Conservation (phyloP, 2,797 vertebrate species). For the Petrocephalus sullivani region DNA sequence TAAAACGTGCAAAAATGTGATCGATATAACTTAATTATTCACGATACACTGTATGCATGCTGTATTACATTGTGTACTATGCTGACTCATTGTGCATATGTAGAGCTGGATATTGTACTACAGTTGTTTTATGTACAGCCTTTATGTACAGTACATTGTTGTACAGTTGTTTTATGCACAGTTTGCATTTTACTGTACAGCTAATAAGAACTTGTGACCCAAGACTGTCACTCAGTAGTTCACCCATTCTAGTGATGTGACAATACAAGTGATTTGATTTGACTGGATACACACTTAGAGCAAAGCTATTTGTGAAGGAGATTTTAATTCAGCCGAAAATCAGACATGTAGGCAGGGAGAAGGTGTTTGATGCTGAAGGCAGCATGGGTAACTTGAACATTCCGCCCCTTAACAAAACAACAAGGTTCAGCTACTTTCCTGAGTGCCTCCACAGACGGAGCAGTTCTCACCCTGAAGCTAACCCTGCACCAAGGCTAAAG, state of each 20-base stretch:
- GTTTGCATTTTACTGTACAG: too few species aligned
- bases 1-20: not conserved
- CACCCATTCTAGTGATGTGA: too few species aligned
- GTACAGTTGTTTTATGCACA: too few species aligned
- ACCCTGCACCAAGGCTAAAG: not conserved
- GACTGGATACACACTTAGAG: not conserved
- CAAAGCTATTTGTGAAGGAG: not conserved
- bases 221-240: too few species aligned
- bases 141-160: too few species aligned
- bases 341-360: not conserved
- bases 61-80: too few species aligned
- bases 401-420: not conserved
- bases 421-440: not conserved
- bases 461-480: not conserved
- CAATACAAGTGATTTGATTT: too few species aligned
- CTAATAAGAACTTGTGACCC: too few species aligned
- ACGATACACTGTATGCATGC: not conserved
- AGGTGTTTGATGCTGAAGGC: not conserved
- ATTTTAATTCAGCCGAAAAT: not conserved
- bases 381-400: not conserved
- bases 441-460: not conserved
- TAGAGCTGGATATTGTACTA: too few species aligned
- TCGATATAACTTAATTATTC: not conserved
- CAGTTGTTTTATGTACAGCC: too few species aligned
- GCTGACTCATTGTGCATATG: too few species aligned